These are phyloP conservation scores for Cryptus armator DNA, from an alignment of 2,888 invertebrate species.

Conservation along the genomic window DNA sequence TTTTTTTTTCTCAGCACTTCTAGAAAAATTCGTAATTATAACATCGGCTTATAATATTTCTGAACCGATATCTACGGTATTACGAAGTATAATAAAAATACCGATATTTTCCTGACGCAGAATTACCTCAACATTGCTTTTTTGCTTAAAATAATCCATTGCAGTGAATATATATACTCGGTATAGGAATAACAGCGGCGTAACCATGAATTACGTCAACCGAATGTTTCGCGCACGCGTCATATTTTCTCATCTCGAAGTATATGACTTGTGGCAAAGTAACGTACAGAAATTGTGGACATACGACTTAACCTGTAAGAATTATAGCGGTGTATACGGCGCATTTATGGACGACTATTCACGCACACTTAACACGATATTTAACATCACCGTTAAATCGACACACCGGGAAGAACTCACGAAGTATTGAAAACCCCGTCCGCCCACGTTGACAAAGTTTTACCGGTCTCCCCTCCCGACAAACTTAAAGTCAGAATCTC, in stretches of 20 bases:
- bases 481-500: constrained; percentile 24
- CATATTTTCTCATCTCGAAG: constrained; percentile 55
- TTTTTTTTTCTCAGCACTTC: neutral
- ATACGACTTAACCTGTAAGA: constrained; percentile 42
- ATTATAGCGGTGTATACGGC: constrained; percentile 1
- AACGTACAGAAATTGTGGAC: constrained; percentile 26
- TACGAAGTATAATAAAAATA: constrained; percentile 50
- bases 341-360: constrained; percentile 14
- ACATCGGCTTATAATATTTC: neutral
- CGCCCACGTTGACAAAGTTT: constrained; percentile 56
- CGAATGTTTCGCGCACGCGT: constrained; percentile 36
- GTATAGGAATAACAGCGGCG: constrained; percentile 3
- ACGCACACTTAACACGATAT: constrained; percentile 40
- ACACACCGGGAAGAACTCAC: constrained; percentile 41
- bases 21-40: neutral
- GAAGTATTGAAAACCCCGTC: constrained; percentile 57
- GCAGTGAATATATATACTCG: neutral
- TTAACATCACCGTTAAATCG: constrained; percentile 59
- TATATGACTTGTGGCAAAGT: constrained; percentile 33
- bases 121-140: constrained; percentile 11
- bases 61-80: neutral
- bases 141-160: neutral
- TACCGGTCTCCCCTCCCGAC: constrained; percentile 12
- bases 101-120: constrained; percentile 9
- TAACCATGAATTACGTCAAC: constrained; percentile 45